Conservation (phyloP, 2,797 vertebrate species). For the Anolis apletophallus region DNA sequence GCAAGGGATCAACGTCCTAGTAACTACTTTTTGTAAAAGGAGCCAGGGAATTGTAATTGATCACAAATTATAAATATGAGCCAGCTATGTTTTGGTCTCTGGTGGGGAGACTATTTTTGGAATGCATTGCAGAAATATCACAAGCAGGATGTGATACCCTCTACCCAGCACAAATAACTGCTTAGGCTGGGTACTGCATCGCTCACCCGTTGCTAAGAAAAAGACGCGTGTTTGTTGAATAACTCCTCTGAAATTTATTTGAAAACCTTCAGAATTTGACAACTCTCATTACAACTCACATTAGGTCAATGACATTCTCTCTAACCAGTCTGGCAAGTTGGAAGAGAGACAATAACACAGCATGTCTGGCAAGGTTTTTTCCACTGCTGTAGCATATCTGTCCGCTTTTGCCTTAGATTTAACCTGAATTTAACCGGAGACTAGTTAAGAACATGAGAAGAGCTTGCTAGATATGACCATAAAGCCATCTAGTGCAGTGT, state of each 20-base stretch:
- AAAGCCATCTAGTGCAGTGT: neutral
- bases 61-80: conserved; percentile 26
- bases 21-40: neutral
- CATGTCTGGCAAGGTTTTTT: neutral
- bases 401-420: neutral
- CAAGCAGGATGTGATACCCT: conserved; percentile 2
- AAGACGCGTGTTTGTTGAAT: conserved; percentile 1
- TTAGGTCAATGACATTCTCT: neutral
- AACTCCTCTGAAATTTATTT: neutral
- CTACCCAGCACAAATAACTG: conserved; percentile 4
- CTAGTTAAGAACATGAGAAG: neutral
- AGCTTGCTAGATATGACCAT: neutral
- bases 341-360: neutral
- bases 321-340: neutral
- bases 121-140: conserved; percentile 3
- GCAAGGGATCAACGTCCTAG: neutral
- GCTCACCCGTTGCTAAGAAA: neutral
- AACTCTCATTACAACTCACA: neutral
- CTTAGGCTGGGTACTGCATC: neutral
- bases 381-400: neutral
- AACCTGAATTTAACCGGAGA: neutral
- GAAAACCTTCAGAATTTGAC: neutral
- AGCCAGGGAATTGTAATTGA: neutral
- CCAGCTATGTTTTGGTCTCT: conserved; percentile 13
- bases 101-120: neutral